Percentiles rank a stretch among this genome's conserved stretches.
Conservation (phyloP, 2,113 vertebrate species). For the Accipiter cooperii region DNA sequence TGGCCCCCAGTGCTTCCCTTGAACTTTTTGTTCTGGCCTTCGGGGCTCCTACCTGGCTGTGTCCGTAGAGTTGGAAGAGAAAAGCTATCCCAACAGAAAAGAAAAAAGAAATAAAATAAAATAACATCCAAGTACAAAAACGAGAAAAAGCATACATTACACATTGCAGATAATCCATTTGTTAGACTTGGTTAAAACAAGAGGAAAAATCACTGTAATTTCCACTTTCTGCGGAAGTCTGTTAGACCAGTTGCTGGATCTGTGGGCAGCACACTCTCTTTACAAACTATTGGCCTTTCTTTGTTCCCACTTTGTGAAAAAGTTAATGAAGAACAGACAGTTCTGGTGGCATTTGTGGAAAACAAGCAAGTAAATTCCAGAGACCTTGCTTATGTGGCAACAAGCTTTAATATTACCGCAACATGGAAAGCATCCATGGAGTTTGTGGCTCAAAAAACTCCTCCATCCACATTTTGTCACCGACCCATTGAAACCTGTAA, state of each 20-base stretch:
- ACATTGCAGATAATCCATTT: background rate
- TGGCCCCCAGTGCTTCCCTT: background rate
- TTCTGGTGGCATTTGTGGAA: conserved; percentile 7
- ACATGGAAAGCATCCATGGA: background rate
- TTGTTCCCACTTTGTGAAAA: background rate
- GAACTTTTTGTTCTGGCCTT: background rate
- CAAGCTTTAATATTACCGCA: background rate
- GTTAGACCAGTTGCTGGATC: background rate
- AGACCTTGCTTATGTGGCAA: background rate
- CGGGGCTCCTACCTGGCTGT: background rate
- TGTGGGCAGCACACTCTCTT: background rate
- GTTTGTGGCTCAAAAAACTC: background rate
- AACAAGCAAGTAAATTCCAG: background rate
- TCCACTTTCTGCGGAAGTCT: background rate
- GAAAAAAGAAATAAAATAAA: background rate
- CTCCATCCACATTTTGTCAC: background rate
- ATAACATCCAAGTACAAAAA: background rate
- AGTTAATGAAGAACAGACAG: background rate
- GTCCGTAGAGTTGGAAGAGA: background rate
- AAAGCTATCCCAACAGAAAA: background rate
- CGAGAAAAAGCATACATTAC: background rate
- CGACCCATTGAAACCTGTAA: background rate
- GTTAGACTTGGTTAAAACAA: background rate
- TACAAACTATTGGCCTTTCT: background rate
- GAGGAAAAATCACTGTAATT: background rate